phyloP scores from a whole-genome alignment of 2,113 vertebrate species.

The Sorex araneus region DNA sequence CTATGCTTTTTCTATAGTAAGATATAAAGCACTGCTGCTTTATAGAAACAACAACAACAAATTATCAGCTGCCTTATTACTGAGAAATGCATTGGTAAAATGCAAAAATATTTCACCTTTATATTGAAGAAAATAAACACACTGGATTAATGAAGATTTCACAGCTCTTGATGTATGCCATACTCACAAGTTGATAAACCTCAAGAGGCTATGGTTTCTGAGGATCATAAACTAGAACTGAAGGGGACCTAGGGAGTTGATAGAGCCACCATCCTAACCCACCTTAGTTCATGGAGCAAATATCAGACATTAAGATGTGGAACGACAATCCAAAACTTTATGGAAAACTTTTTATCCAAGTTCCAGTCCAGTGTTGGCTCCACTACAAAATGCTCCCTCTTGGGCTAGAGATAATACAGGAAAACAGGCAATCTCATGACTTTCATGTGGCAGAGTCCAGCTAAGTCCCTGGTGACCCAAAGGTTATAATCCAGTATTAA shows the following conservation, averaged over 20 bases:
- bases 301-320: background rate
- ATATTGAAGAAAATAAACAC: constrained; percentile 81
- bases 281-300: background rate
- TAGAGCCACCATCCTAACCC: background rate
- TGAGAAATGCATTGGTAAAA: constrained; percentile 81
- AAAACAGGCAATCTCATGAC: too few relatives aligned
- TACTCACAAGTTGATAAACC: constrained; percentile 65
- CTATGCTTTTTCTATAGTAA: constrained; percentile 75
- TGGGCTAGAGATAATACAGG: too few relatives aligned
- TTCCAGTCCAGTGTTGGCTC: background rate
- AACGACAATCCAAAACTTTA: background rate
- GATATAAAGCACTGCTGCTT: constrained; percentile 68
- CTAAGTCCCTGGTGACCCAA: background rate
- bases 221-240: background rate
- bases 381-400: background rate
- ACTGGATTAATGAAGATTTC: constrained; percentile 79
- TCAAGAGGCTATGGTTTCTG: constrained; percentile 34
- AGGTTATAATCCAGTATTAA: background rate
- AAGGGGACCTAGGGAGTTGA: background rate
- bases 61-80: constrained; percentile 81
- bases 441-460: too few relatives aligned
- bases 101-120: constrained; percentile 85
- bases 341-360: background rate
- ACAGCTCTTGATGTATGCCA: constrained; percentile 76
- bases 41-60: constrained; percentile 77